These are phyloP conservation scores for Rhagophthalmus giganteus DNA, from an alignment of 2,888 invertebrate genomes.

Conservation along the genomic window DNA sequence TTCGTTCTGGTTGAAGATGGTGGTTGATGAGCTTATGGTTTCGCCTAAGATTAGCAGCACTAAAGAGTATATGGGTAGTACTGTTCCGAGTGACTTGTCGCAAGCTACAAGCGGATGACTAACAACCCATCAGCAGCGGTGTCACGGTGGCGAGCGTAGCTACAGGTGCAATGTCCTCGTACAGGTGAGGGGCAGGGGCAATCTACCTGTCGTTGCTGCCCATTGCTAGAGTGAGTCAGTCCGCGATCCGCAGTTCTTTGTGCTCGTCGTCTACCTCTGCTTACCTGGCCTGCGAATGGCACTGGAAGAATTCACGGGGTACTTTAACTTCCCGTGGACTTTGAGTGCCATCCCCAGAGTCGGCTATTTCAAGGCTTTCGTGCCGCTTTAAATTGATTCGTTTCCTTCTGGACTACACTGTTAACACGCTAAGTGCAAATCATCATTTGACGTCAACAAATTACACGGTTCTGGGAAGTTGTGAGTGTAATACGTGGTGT, in stretches of 20 bases:
- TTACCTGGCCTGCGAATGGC: conserved; percentile 70
- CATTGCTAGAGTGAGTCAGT: conserved; percentile 48
- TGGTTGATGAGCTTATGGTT: conserved; percentile 31
- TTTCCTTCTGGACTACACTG: conserved; percentile 1
- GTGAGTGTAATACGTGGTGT: conserved; percentile 31
- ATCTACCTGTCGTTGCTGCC: conserved; percentile 51
- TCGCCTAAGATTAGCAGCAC: conserved; percentile 25
- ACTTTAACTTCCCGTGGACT: conserved; percentile 65
- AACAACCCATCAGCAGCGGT: conserved; percentile 50
- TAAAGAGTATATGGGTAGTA: conserved; percentile 31
- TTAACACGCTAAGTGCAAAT: conserved; percentile 19
- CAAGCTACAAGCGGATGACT: conserved; percentile 45
- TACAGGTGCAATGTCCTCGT: conserved; percentile 57
- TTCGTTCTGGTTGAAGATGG: conserved; percentile 27
- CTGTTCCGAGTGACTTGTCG: conserved; percentile 36
- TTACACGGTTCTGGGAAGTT: conserved; percentile 28
- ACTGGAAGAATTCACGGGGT: conserved; percentile 88
- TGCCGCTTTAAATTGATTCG: conserved; percentile 1
- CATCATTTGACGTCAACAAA: conserved; percentile 31
- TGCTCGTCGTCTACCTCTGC: conserved; percentile 18
- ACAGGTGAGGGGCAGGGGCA: conserved; percentile 47
- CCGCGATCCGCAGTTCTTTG: conserved; percentile 39
- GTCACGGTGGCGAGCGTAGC: conserved; percentile 46
- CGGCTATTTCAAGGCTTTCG: conserved; percentile 25
- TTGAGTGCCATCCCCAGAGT: conserved; percentile 68